phyloP scores from a whole-genome alignment of 2,113 vertebrate genomes.

The Ammodytes marinus region DNA sequence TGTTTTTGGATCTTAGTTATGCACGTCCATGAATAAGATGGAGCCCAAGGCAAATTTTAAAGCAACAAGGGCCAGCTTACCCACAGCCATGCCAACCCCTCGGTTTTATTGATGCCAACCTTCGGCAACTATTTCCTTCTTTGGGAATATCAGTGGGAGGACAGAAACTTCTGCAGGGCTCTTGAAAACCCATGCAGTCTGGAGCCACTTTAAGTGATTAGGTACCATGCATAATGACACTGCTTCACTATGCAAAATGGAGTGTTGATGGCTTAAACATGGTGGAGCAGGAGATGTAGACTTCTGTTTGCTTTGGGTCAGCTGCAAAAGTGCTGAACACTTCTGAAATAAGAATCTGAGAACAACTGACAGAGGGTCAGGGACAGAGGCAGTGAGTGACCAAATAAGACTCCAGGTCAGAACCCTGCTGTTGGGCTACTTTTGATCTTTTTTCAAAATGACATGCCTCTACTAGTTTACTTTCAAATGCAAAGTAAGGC shows the following conservation, averaged over 20 bases:
- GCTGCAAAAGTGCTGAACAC: conserved; percentile 40
- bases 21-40: conserved; percentile 53
- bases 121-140: conserved; percentile 65
- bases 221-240: conserved; percentile 8
- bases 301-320: conserved; percentile 28
- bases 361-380: background rate
- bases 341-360: conserved; percentile 18
- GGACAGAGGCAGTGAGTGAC: conserved; percentile 31
- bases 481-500: conserved; percentile 15
- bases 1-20: conserved; percentile 49
- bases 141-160: conserved; percentile 53
- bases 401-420: conserved; percentile 36
- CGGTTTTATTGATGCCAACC: conserved; percentile 37
- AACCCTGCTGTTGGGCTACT: conserved; percentile 24
- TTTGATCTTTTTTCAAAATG: conserved; percentile 38
- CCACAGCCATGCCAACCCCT: conserved; percentile 37
- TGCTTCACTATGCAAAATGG: conserved; percentile 1
- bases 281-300: background rate
- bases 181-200: conserved; percentile 39
- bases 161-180: conserved; percentile 23
- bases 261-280: background rate
- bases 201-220: conserved; percentile 41
- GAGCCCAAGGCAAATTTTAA: conserved; percentile 34
- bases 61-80: conserved; percentile 51
- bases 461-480: conserved; percentile 4